Percentiles rank a stretch among this genome's conserved stretches.
phyloP scores from a whole-genome alignment of 2,888 invertebrate genomes.

The Athripsodes cinereus region DNA sequence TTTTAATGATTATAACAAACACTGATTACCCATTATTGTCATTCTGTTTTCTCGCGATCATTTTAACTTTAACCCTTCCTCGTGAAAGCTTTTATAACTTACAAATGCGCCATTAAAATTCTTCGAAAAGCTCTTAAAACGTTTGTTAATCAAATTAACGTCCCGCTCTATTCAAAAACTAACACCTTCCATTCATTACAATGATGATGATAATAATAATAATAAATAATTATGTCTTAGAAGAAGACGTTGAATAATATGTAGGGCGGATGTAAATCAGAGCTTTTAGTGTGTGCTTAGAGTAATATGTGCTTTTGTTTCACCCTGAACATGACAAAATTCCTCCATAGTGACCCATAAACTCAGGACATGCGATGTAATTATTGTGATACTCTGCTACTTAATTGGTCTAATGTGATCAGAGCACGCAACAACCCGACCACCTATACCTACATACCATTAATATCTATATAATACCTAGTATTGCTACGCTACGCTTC shows the following conservation, averaged over 20 bases:
- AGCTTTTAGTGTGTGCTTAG: background rate
- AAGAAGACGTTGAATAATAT: constrained; percentile 1
- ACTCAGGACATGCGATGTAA: constrained; percentile 10
- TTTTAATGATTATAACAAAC: background rate
- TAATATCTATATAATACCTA: too few relatives aligned
- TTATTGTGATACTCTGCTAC: background rate
- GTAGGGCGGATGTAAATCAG: constrained; percentile 11
- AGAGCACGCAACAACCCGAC: background rate
- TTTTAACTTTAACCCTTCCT: background rate
- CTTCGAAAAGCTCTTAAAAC: constrained; percentile 1
- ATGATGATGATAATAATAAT: too few relatives aligned
- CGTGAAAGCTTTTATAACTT: background rate
- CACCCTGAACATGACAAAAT: constrained; percentile 3
- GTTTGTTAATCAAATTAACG: constrained; percentile 2
- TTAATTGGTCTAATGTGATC: constrained; percentile 1
- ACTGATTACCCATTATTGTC: background rate
- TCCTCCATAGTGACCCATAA: background rate
- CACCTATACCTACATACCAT: too few relatives aligned
- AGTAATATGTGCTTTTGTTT: constrained; percentile 1
- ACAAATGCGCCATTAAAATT: background rate
- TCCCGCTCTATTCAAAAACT: background rate
- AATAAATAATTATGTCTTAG: background rate
- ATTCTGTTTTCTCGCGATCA: background rate
- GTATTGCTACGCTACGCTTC: too few relatives aligned
- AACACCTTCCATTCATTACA: too few relatives aligned